These are phyloP conservation scores for Cryptus viduatorius DNA, from an alignment of 2,888 invertebrate species.

Conservation along the genomic window DNA sequence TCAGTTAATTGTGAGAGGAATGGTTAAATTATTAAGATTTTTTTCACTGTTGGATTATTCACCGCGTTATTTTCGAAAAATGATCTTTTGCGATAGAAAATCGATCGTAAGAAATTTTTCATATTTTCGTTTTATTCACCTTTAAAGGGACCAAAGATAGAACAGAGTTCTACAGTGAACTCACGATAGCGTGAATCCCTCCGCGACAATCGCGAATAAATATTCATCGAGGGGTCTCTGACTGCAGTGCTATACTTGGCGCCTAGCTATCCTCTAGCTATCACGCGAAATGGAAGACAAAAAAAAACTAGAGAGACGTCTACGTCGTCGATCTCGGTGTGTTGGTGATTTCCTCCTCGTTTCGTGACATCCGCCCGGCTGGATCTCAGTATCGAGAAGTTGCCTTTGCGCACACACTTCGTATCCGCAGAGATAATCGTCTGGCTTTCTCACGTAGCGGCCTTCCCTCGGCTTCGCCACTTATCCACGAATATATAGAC, in stretches of 20 bases:
- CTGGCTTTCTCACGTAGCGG: constrained; percentile 50
- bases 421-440: constrained; percentile 51
- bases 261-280: constrained; percentile 23
- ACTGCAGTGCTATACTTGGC: constrained; percentile 23
- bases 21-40: too few relatives aligned
- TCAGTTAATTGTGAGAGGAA: too few relatives aligned
- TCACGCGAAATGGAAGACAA: constrained; percentile 17
- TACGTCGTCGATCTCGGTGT: constrained; percentile 54
- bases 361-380: constrained; percentile 81
- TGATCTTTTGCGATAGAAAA: too few relatives aligned
- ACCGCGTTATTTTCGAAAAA: too few relatives aligned
- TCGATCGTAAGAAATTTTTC: too few relatives aligned
- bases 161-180: not conserved
- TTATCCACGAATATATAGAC: constrained; percentile 11
- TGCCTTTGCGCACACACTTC: not conserved
- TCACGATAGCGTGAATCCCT: not conserved
- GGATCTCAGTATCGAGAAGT: constrained; percentile 65
- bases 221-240: constrained; percentile 50
- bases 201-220: constrained; percentile 27
- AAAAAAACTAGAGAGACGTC: constrained; percentile 33
- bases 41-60: too few relatives aligned
- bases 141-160: not conserved
- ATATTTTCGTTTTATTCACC: too few relatives aligned
- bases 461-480: constrained; percentile 16
- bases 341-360: constrained; percentile 77